Evolutionary conservation across 2,888 invertebrate genomes (phyloP), one percentile per base, ranked within the genome.

Genomic region (Parascotia fuliginaria): DNA sequence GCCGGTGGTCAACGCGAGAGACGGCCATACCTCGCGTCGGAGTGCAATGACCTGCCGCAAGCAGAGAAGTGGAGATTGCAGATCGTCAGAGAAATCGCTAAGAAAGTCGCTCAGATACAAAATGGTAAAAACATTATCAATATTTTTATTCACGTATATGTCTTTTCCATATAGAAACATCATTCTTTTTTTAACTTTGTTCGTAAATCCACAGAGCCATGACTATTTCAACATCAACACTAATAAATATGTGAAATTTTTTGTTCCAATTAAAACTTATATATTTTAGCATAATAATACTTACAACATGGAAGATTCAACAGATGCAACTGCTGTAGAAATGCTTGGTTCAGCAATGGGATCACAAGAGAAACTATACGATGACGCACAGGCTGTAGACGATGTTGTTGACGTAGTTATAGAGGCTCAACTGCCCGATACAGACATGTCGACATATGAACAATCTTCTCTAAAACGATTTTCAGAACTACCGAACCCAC

Each of bases 71-170:
- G 98, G 96, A 93, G 99, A 59, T 93, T 98, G 85, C 99, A 99
- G 83, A 98, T 99, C 52, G 97, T 99, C 46, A 93, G 98, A 47
- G 99, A 99, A 89, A 96, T 99, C 32, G 98, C 99, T 0, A 97
- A 98, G 79, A 99, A 99, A 93, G 99, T 99, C 0, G 97, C 99
- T 0, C 98, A 99, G 87, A 99, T 99, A 81, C 99, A 99, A 84
- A 99, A 99, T 89, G 98, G 96, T 96, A 71, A n/a, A n/a, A n/a
- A n/a, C n/a, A n/a, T n/a, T n/a, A n/a, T n/a, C n/a, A n/a, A n/a
- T n/a, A n/a, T n/a, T n/a, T n/a, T n/a, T n/a, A n/a, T n/a, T n/a
- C n/a, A n/a, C n/a, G n/a, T n/a, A n/a, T n/a, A n/a, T n/a, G n/a
- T n/a, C n/a, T n/a, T n/a, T n/a, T n/a, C n/a, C n/a, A n/a, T n/a